Evolutionary conservation across 2,797 vertebrate genomes (phyloP), one percentile per base, ranked within the genome.

Genomic region (Dryobates pubescens): DNA sequence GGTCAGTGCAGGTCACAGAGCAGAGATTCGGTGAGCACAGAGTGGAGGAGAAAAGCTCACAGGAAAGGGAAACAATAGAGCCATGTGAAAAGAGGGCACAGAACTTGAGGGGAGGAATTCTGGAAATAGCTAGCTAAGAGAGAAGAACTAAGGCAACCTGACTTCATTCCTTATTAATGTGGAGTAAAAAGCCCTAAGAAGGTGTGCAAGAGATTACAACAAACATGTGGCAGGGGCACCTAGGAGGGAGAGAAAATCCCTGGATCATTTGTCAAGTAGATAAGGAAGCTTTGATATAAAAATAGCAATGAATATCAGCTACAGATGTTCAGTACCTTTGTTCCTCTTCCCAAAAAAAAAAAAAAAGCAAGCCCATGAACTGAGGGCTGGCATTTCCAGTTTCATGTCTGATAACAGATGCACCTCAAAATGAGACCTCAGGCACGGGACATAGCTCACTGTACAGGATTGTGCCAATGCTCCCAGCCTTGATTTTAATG

Each of bases 231-330:
- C 79, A 74, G 76, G 79, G 69, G 78, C 70, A 94, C 65, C 51
- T 67, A 88, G 54, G 78, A 88, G 77, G 82, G 82, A 89, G 62
- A 88, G 78, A 88, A 95, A 93, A 95, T 95, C 92, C 89, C 82
- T 23, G 59, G 88, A 82, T 92, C 64, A 65, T 77, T 94, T 91
- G 68, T 84, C 86, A 89, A 73, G 76, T 36, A 94, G 93, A 92
- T 86, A 96, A 91, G 85, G 73, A 90, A 64, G 68, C 82, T 92
- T 88, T 95, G 91, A 91, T 93, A 92, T 61, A 92, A 95, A 92
- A 92, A 88, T 84, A 96, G 87, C 68, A 91, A 53, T 63, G 53
- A 80, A 47, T 90, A 82, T 73, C 77, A 86, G 80, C 85, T 80
- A 64, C 45, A 84, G 74, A 84, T 82, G 43, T 76, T 95, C 62